phyloP scores from a whole-genome alignment of 2,888 invertebrate genomes.

The Rhagonycha fulva region DNA sequence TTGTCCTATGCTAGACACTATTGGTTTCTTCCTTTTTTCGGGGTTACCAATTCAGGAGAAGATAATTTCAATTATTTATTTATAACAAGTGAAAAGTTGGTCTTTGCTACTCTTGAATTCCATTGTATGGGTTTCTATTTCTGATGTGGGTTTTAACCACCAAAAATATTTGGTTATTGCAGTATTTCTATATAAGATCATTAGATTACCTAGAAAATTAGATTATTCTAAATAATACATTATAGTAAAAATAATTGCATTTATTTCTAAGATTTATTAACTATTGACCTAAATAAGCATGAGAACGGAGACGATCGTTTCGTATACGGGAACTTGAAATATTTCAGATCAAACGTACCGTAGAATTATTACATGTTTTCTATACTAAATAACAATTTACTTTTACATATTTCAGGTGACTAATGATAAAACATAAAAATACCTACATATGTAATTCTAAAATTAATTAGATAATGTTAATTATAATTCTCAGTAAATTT shows the following conservation, averaged over 20 bases:
- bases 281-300: background rate
- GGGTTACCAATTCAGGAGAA: too few species aligned
- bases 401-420: background rate
- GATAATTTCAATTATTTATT: too few species aligned
- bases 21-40: too few species aligned
- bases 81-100: too few species aligned
- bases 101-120: too few species aligned
- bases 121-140: too few species aligned
- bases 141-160: too few species aligned
- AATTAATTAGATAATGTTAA: background rate
- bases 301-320: background rate
- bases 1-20: too few species aligned
- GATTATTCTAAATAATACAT: background rate
- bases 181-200: too few species aligned
- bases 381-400: background rate
- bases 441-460: background rate
- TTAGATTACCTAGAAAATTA: too few species aligned
- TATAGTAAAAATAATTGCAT: background rate
- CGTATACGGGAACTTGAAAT: conserved; percentile 1
- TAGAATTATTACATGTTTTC: background rate
- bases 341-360: conserved; percentile 1
- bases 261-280: background rate
- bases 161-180: too few species aligned
- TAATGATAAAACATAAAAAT: background rate
- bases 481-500: background rate